These are phyloP conservation scores for Strigamia maritima DNA, from an alignment of 2,888 invertebrate species.

Conservation along the genomic window DNA sequence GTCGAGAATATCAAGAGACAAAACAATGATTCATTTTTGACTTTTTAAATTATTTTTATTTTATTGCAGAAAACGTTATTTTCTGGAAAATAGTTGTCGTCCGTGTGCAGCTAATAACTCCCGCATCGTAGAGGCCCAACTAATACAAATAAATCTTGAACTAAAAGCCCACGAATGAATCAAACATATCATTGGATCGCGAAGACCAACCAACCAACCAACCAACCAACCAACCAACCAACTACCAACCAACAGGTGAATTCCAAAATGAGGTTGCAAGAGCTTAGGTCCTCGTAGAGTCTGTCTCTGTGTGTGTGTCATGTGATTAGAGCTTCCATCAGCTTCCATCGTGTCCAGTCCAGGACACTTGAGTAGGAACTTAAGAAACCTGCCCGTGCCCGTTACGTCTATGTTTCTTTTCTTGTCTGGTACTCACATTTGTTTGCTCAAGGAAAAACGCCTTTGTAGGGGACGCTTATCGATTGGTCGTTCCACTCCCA, in stretches of 20 bases:
- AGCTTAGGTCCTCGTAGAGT: conserved; percentile 14
- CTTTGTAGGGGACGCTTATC: conserved; percentile 9
- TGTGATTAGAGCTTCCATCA: conserved; percentile 7
- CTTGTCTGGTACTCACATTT: not conserved
- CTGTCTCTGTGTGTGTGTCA: not conserved
- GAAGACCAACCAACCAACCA: not conserved
- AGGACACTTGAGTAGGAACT: not conserved
- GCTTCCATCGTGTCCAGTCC: not conserved
- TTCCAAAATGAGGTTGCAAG: not conserved
- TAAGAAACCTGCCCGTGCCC: not conserved
- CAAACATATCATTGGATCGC: conserved; percentile 9
- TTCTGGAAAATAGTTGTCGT: conserved; percentile 23
- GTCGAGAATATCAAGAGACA: no score
- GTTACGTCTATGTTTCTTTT: conserved; percentile 16
- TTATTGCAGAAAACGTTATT: not conserved
- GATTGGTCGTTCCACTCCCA: conserved; percentile 1
- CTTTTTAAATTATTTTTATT: not conserved
- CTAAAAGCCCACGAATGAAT: not conserved
- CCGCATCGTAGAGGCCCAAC: conserved; percentile 6
- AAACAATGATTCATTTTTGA: no score
- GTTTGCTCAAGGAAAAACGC: conserved; percentile 2
- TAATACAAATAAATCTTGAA: not conserved
- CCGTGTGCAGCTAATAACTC: not conserved
- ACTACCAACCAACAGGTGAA: not conserved
- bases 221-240: no score